Conservation (phyloP, 1,140 invertebrate genomes). For the Bombus pascuorum region DNA sequence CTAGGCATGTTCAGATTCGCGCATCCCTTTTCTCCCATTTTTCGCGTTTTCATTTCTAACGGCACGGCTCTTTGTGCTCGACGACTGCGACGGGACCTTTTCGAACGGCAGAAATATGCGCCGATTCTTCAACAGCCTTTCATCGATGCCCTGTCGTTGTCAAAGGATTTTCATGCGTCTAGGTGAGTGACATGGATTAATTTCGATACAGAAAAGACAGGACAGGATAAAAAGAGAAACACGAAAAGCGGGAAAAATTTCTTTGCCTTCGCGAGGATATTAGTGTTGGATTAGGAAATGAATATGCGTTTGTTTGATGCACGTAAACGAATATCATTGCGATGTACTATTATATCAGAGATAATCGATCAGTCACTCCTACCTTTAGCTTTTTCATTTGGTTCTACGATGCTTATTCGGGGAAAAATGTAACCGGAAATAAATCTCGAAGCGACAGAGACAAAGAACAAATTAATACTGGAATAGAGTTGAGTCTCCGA, state of each 20-base stretch:
- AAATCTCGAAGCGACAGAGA: not conserved
- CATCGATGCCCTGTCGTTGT: conserved; percentile 42
- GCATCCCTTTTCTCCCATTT: conserved; percentile 7
- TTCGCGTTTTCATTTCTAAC: conserved; percentile 41
- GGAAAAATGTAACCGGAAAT: not conserved
- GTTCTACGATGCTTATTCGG: not conserved
- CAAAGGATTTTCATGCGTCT: conserved; percentile 43
- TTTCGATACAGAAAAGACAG: conserved; percentile 24
- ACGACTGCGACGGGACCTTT: conserved; percentile 27
- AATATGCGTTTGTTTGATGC: not conserved
- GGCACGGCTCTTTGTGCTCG: conserved; percentile 22
- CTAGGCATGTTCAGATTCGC: not conserved
- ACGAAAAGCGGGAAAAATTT: not conserved
- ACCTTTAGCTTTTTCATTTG: not conserved
- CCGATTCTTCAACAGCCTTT: conserved; percentile 57
- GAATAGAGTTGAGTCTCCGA: not conserved
- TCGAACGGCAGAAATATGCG: conserved; percentile 54
- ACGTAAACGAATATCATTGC: not conserved
- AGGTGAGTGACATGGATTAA: conserved; percentile 47
- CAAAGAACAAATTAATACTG: not conserved
- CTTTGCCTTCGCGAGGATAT: not conserved
- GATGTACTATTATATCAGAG: not conserved
- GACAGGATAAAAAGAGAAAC: not conserved
- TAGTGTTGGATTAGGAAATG: not conserved
- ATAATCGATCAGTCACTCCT: not conserved